Percentiles rank a stretch among this genome's conserved stretches.
phyloP scores from a whole-genome alignment of 2,888 invertebrate genomes.

The Epinotia nisella region DNA sequence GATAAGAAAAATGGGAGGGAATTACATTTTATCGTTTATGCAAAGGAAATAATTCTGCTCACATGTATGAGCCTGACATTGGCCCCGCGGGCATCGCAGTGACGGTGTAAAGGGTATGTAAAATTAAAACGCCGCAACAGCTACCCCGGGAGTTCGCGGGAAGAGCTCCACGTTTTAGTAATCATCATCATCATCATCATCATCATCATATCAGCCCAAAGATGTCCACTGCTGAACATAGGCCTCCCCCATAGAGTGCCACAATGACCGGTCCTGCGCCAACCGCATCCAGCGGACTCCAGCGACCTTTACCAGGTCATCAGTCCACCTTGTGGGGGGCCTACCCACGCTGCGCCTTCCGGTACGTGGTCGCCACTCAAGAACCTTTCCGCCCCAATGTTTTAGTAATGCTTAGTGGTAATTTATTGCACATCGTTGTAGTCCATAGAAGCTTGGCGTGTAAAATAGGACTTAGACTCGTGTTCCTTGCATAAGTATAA shows the following conservation, averaged over 20 bases:
- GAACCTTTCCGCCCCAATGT: too few relatives aligned
- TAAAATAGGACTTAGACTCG: not conserved
- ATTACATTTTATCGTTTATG: not conserved
- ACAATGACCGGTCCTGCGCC: too few relatives aligned
- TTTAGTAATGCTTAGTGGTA: conserved; percentile 8
- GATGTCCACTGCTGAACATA: too few relatives aligned
- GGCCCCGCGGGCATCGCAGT: conserved; percentile 24
- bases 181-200: too few relatives aligned
- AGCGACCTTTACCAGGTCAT: too few relatives aligned
- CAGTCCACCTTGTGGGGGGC: too few relatives aligned
- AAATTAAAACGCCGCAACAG: conserved; percentile 43
- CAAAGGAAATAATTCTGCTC: not conserved
- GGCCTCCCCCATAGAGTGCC: too few relatives aligned
- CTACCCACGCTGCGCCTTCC: too few relatives aligned
- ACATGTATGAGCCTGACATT: conserved; percentile 32
- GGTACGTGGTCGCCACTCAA: too few relatives aligned
- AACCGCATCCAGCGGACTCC: too few relatives aligned
- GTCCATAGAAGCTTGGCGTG: not conserved
- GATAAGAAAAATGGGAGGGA: too few relatives aligned
- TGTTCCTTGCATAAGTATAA: not conserved
- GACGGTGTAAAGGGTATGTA: conserved; percentile 41
- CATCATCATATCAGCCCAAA: too few relatives aligned
- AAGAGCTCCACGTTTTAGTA: conserved; percentile 23
- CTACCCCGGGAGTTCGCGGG: conserved; percentile 18
- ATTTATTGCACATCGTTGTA: conserved; percentile 1